Conservation (phyloP, 2,797 vertebrate genomes). For the Decapterus maruadsi region DNA sequence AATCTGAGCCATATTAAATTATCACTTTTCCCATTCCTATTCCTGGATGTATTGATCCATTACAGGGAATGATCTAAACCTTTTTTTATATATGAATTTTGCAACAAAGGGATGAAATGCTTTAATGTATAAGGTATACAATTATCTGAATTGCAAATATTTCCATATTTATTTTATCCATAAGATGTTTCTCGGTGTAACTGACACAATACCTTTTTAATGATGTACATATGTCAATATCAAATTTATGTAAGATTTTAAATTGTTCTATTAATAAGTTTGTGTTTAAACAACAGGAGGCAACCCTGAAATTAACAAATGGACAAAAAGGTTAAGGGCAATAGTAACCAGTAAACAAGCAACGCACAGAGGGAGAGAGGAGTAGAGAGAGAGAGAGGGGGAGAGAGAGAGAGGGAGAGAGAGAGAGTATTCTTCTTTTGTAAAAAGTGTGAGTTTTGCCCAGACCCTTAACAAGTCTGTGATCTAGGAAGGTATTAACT, state of each 20-base stretch:
- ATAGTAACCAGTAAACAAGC: constrained; percentile 27
- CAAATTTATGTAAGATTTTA: neutral
- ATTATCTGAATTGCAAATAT: neutral
- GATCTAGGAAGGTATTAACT: constrained; percentile 83
- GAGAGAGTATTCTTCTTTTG: constrained; percentile 49
- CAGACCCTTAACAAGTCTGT: constrained; percentile 79
- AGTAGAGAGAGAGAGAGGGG: constrained; percentile 14
- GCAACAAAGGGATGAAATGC: neutral
- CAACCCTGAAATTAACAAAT: constrained; percentile 1
- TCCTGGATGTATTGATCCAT: constrained; percentile 11
- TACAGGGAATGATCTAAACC: neutral
- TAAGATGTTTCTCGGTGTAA: neutral
- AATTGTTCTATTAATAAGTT: neutral
- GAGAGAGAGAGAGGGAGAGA: neutral
- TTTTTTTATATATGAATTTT: constrained; percentile 1
- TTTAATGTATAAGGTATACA: constrained; percentile 5
- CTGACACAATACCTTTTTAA: neutral
- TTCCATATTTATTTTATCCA: neutral
- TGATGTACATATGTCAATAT: neutral
- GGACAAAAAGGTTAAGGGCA: constrained; percentile 15
- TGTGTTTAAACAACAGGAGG: constrained; percentile 5
- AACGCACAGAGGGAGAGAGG: neutral
- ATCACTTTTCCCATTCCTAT: constrained; percentile 27
- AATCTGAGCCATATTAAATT: constrained; percentile 40
- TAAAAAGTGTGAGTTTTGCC: constrained; percentile 68